Conservation (phyloP, 2,113 vertebrate genomes). For the Callaeas wilsoni region DNA sequence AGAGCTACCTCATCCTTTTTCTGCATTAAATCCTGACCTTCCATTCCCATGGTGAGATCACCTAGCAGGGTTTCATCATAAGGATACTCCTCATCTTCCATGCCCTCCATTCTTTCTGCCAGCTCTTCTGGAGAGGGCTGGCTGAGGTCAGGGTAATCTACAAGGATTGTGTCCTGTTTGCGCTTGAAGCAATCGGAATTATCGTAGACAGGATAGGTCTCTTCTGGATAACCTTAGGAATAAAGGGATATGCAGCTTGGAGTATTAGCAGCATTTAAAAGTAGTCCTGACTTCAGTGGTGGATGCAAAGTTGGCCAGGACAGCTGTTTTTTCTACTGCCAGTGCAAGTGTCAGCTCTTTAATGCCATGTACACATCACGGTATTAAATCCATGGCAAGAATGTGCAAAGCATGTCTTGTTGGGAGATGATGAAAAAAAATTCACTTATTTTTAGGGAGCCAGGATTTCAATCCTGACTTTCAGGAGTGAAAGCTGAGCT, state of each 20-base stretch:
- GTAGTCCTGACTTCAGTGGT: not conserved
- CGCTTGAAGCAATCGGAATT: conserved; percentile 51
- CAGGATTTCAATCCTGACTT: not conserved
- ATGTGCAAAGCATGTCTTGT: not conserved
- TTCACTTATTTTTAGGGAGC: not conserved
- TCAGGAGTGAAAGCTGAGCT: not conserved
- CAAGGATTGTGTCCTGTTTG: conserved; percentile 67
- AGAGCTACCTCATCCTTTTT: conserved; percentile 15
- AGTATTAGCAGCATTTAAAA: not conserved
- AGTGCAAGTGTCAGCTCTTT: not conserved
- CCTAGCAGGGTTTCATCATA: conserved; percentile 14
- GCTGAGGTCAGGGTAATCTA: conserved; percentile 67
- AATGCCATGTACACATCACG: not conserved
- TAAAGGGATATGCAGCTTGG: conserved; percentile 2
- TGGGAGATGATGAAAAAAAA: not conserved
- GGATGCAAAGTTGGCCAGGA: not conserved
- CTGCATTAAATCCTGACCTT: not conserved
- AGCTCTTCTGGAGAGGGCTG: conserved; percentile 87
- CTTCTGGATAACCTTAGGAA: conserved; percentile 80
- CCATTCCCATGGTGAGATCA: not conserved
- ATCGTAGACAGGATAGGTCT: conserved; percentile 85
- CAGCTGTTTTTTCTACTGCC: not conserved
- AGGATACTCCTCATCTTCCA: conserved; percentile 66
- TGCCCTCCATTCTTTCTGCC: conserved; percentile 84
- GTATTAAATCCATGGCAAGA: not conserved